Evolutionary conservation across 1,140 invertebrate species (phyloP), one percentile per base, ranked within the genome.

Genomic region (Heterodera schachtii): DNA sequence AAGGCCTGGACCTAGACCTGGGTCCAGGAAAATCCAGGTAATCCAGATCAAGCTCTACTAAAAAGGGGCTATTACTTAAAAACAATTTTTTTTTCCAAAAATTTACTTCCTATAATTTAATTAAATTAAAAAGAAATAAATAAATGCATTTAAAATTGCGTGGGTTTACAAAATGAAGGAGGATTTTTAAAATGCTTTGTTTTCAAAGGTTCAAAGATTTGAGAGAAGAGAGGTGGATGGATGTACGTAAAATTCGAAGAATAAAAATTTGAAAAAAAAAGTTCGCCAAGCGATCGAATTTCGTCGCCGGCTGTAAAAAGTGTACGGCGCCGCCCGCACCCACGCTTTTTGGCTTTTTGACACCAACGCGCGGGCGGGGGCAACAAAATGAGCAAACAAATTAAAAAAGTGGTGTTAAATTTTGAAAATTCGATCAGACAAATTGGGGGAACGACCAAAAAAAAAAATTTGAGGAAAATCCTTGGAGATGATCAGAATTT

Each of bases 251-350:
- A 52, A n/a, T 21, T 57, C 7, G 57, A 74, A 73, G 52, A 43
- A 74, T 52, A 44, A 74, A 73, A 73, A 6, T 16, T 73, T 1
- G 11, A 3, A 74, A 74, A 74, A 43, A 57, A 46, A 21, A 73
- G 71, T 9, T 74, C 21, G 21, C 73, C 9, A 49, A 6, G 46
- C 0, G 46, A 19, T 74, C n/a, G 8, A 74, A 21, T 74, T 74
- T 41, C 21, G 16, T 44, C 7, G 8, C 19, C 46, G 46, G 6
- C 19, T 41, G 19, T 21, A 49, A 57, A 74, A 74, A 31, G 46
- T 74, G 57, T 31, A 1, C 31, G 31, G 31, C 31, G 31, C 31
- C 31, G 31, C 31, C 31, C 31, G 31, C 57, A 5, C 57, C 57
- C 57, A 60, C 57, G 57, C 57, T 19, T 16, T 60, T 60, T 60